These are phyloP conservation scores for Tenebrosternarchus preto DNA, from an alignment of 2,113 vertebrate genomes.

Conservation along the genomic window DNA sequence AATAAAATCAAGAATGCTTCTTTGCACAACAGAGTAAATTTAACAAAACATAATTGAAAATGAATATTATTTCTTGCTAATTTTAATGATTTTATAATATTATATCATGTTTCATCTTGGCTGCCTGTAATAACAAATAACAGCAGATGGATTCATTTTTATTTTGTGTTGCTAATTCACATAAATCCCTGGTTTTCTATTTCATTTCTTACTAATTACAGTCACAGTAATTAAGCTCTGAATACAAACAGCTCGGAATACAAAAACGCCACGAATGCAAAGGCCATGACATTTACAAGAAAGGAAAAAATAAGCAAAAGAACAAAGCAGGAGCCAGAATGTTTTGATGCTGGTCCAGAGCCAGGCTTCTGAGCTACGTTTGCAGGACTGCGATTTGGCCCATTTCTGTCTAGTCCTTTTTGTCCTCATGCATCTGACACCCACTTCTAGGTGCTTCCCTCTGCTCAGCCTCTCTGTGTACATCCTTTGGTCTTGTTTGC, in stretches of 20 bases:
- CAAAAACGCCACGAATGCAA: constrained; percentile 6
- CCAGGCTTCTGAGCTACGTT: constrained; percentile 24
- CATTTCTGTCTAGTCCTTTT: constrained; percentile 36
- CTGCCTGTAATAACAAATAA: constrained; percentile 46
- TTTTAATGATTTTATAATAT: constrained; percentile 48
- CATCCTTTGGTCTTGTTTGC: background rate
- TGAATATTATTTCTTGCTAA: constrained; percentile 4
- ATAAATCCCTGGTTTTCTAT: constrained; percentile 51
- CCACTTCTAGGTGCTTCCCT: background rate
- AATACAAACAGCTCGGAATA: constrained; percentile 44
- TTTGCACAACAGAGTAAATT: background rate
- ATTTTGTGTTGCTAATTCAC: constrained; percentile 44
- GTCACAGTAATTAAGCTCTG: constrained; percentile 44
- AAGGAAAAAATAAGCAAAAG: constrained; percentile 35
- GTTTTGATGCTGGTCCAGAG: constrained; percentile 31
- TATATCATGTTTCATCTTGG: constrained; percentile 44
- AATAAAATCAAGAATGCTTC: background rate
- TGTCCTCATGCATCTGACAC: background rate
- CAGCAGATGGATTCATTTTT: constrained; percentile 47
- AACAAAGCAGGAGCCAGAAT: constrained; percentile 40
- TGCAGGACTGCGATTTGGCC: constrained; percentile 18
- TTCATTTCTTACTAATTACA: constrained; percentile 56
- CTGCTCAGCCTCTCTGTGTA: background rate
- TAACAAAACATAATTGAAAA: background rate
- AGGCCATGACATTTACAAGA: constrained; percentile 56